Percentiles rank a stretch among this genome's conserved stretches.
Conservation (phyloP, 2,797 vertebrate genomes). For the Mus caroli region DNA sequence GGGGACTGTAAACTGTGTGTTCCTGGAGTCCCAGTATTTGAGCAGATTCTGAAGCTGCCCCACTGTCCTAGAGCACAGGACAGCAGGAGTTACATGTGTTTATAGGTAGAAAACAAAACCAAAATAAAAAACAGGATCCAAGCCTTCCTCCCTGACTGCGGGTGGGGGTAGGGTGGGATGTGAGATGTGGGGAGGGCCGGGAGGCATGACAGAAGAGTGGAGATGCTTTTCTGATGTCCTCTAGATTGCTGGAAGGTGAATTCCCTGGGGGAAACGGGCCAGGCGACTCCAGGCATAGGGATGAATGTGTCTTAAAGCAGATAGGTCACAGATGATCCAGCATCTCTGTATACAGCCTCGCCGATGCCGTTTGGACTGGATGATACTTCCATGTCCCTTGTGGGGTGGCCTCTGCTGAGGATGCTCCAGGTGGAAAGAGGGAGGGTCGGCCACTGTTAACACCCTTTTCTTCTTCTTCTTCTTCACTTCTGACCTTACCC, state of each 20-base stretch:
- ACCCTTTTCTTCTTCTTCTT: not conserved
- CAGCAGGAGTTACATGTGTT: rapidly evolving
- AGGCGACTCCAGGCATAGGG: not conserved
- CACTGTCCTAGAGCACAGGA: not conserved
- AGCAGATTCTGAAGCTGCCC: not conserved
- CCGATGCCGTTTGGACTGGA: too few species aligned
- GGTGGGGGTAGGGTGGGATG: not conserved
- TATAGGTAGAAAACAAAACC: not conserved
- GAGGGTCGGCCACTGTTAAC: not conserved
- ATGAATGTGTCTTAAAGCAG: not conserved
- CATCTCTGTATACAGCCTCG: not conserved
- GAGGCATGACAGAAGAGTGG: not conserved
- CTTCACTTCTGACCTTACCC: not conserved
- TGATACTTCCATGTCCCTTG: too few species aligned
- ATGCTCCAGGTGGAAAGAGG: not conserved
- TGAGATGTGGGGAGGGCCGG: too few species aligned
- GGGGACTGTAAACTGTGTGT: not conserved
- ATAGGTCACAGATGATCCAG: not conserved
- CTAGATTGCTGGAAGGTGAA: not conserved
- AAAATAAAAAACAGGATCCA: not conserved
- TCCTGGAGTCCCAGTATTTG: not conserved
- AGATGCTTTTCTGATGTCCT: not conserved
- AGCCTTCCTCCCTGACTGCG: not conserved
- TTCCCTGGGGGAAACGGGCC: too few species aligned
- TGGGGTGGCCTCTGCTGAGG: not conserved